A percentile compares a stretch with the other conserved stretches of the same genome.
phyloP scores from a whole-genome alignment of 2,797 vertebrate genomes.

The Coregonus ussuriensis region DNA sequence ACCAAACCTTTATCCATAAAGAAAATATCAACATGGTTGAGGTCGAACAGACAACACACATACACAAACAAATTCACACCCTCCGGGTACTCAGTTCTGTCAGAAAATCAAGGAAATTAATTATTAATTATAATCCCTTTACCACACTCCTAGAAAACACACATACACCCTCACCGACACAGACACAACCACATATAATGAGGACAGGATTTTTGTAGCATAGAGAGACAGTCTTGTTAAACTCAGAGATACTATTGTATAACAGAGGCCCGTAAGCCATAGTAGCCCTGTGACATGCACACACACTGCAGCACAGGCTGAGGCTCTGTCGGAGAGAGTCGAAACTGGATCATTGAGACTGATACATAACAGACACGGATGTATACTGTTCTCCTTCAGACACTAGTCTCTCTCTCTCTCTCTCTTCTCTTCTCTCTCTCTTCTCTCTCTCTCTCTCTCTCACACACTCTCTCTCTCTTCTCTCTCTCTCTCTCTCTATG shows the following conservation, averaged over 20 bases:
- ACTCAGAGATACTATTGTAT: slow-evolving; percentile 5
- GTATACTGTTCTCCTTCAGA: too few relatives aligned
- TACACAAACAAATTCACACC: not conserved
- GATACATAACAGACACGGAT: too few relatives aligned
- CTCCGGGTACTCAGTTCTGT: slow-evolving; percentile 16
- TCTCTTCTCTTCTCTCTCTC: too few relatives aligned
- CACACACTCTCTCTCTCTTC: too few relatives aligned
- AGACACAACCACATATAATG: slow-evolving; percentile 23
- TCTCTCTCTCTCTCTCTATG: too few relatives aligned
- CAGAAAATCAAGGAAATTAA: slow-evolving; percentile 41
- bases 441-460: too few relatives aligned
- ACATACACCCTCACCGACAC: slow-evolving; percentile 5
- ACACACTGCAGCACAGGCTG: not conserved
- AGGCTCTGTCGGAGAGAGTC: not conserved
- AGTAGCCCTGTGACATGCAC: not conserved
- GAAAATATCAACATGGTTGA: not conserved
- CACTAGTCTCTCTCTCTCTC: too few relatives aligned
- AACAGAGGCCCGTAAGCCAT: not conserved
- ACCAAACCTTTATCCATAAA: not conserved
- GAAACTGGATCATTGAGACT: not conserved
- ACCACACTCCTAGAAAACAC: not conserved
- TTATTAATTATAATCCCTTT: slow-evolving; percentile 30
- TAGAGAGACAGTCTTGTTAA: slow-evolving; percentile 29
- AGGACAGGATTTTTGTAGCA: slow-evolving; percentile 24
- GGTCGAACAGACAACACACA: not conserved